Conservation (phyloP, 2,797 vertebrate species). For the Antrozous pallidus region DNA sequence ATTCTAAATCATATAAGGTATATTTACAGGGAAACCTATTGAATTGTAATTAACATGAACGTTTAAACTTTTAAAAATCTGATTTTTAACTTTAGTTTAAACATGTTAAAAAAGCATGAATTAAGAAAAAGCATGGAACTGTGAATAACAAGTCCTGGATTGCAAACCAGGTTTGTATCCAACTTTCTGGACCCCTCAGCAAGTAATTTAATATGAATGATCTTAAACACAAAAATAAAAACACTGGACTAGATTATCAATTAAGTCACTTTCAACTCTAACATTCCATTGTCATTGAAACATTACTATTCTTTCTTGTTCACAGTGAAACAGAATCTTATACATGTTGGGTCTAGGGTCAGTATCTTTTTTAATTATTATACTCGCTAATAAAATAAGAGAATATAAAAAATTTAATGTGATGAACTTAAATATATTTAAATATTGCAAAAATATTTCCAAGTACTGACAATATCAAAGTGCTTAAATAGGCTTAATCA, state of each 20-base stretch:
- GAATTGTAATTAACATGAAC: neutral
- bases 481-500: neutral
- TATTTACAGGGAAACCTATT: neutral
- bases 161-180: neutral
- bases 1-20: neutral
- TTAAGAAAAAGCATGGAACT: neutral
- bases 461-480: neutral
- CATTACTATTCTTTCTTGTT: neutral
- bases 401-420: neutral
- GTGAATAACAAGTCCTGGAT: neutral
- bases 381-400: slow-evolving; percentile 8
- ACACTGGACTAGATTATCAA: neutral
- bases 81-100: slow-evolving; percentile 35
- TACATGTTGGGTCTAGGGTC: neutral
- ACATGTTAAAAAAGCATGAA: neutral
- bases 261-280: neutral
- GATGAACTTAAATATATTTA: neutral
- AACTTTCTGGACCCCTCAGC: neutral
- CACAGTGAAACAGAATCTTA: neutral
- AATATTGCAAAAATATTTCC: neutral
- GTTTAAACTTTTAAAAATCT: neutral
- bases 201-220: slow-evolving; percentile 7
- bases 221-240: slow-evolving; percentile 13
- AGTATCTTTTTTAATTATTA: neutral
- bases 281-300: neutral